Base-by-base conservation (phyloP, 2,797 vertebrate species). In the Sebastes hubbsi region DNA sequence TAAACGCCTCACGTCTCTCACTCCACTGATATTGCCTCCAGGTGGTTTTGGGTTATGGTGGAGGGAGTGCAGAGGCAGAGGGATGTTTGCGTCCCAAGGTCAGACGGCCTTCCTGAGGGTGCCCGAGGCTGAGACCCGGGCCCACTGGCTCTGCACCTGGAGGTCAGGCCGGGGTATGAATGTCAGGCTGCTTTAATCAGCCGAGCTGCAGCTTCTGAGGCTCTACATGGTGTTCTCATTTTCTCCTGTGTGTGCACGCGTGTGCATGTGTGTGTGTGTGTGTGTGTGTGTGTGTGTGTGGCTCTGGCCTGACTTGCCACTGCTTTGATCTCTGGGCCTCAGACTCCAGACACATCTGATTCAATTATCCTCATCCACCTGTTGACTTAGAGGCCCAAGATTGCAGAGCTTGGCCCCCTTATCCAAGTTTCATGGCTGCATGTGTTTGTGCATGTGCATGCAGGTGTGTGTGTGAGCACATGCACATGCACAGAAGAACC, bases 351-450 rank as follows among this genome's bases (percentile, higher is more conserved):
- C 92, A 93, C 94, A 95, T 96, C 95, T 95, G 93, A 95, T 96
- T 96, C 94, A 95, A 95, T 96, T 96, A 96, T 94, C 93, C 85
- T 95, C 91, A 92, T 95, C 95, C 96, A 96, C 95, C 96, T 95
- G 96, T 96, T 95, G 95, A 95, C 94, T 95, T 94, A 92, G 91
- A 93, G 89, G 92, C 91, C 91, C 92, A 88, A 94, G 89, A 94
- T 95, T 94, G 93, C 89, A 86, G 90, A 80, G 87, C 89, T 92
- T 88, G 84, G 89, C 90, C 91, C 88, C 92, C 81, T 78, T 82
- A 77, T 92, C 85, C 80, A 84, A 83, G 87, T 89, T 93, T 90
- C 92, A 87, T 82, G 76, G 65, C 67, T 86, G 80, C 72, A 72
- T 90, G 81, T 81, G 80, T 75, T 36, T 71, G 78, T 80, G 87